phyloP scores from a whole-genome alignment of 2,113 vertebrate species.

The Ophthalmolycus amberensis region DNA sequence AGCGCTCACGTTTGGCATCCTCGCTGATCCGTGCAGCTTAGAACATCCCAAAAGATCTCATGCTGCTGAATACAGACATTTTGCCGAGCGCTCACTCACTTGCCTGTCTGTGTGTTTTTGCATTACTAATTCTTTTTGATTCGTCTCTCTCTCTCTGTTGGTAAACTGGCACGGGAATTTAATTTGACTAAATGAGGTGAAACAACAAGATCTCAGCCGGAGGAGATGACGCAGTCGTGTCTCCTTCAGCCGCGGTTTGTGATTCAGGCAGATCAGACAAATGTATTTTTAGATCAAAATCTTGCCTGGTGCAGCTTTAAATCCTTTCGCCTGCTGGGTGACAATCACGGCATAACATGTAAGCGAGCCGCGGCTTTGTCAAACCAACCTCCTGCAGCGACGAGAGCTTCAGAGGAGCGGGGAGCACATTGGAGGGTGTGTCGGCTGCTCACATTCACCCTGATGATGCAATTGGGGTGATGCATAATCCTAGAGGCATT shows the following conservation, averaged over 20 bases:
- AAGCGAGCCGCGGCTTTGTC: slow-evolving; percentile 26
- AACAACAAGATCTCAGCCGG: slow-evolving; percentile 3
- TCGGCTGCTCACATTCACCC: slow-evolving; percentile 61
- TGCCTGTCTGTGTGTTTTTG: slow-evolving; percentile 1
- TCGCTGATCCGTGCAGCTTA: not conserved
- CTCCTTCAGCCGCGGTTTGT: slow-evolving; percentile 28
- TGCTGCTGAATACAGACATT: not conserved
- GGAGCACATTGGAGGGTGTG: slow-evolving; percentile 24
- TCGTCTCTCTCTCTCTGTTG: not conserved
- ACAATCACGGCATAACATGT: slow-evolving; percentile 29
- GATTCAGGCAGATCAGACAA: slow-evolving; percentile 55
- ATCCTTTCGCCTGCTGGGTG: slow-evolving; percentile 46
- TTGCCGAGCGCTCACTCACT: not conserved
- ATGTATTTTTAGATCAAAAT: slow-evolving; percentile 65
- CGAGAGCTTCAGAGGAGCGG: not conserved
- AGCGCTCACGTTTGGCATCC: not conserved
- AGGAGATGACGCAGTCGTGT: slow-evolving; percentile 14
- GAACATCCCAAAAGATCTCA: not conserved
- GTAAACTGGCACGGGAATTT: slow-evolving; percentile 7
- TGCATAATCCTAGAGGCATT: slow-evolving; percentile 82
- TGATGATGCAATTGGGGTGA: slow-evolving; percentile 73
- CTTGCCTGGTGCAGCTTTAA: slow-evolving; percentile 53
- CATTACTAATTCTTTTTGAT: slow-evolving; percentile 10
- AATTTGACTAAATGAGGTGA: not conserved
- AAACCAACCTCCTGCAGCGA: slow-evolving; percentile 4